phyloP scores from a whole-genome alignment of 2,797 vertebrate species.

The Bufotes viridis region DNA sequence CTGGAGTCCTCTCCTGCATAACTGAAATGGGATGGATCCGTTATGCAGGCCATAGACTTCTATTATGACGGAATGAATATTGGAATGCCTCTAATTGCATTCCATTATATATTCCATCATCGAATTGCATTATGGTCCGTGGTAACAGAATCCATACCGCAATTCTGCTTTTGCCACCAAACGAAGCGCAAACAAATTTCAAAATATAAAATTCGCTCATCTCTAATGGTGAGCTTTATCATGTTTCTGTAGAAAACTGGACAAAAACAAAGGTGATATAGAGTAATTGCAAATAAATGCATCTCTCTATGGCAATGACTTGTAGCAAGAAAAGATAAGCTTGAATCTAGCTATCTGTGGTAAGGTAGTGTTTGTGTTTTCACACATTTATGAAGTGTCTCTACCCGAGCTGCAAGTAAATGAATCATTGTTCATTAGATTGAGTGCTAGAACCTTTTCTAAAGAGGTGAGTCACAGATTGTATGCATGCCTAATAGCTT shows the following conservation, averaged over 20 bases:
- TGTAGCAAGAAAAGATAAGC: background rate
- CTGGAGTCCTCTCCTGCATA: too few species aligned
- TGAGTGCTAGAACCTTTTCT: conserved; percentile 42
- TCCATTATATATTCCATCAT: too few species aligned
- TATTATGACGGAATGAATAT: too few species aligned
- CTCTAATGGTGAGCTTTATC: background rate
- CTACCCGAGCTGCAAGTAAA: conserved; percentile 24
- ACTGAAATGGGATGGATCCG: too few species aligned
- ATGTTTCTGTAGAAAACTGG: background rate
- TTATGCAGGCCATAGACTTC: too few species aligned
- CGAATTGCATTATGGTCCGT: too few species aligned
- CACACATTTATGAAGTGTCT: conserved; percentile 25
- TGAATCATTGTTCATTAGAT: conserved; percentile 43
- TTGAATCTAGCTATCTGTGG: background rate
- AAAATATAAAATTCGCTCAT: too few species aligned
- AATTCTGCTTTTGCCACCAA: too few species aligned
- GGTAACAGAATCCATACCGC: too few species aligned
- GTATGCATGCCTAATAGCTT: conserved; percentile 37
- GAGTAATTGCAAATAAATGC: background rate
- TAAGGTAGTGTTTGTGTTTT: conserved; percentile 30
- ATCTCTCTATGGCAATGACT: background rate
- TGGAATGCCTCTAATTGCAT: too few species aligned
- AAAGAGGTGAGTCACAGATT: conserved; percentile 37
- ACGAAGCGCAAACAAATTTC: too few species aligned
- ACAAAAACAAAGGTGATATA: background rate